Evolutionary conservation across 2,113 vertebrate species (phyloP), one percentile per base, ranked within the genome.

Genomic region (Labeo catla): DNA sequence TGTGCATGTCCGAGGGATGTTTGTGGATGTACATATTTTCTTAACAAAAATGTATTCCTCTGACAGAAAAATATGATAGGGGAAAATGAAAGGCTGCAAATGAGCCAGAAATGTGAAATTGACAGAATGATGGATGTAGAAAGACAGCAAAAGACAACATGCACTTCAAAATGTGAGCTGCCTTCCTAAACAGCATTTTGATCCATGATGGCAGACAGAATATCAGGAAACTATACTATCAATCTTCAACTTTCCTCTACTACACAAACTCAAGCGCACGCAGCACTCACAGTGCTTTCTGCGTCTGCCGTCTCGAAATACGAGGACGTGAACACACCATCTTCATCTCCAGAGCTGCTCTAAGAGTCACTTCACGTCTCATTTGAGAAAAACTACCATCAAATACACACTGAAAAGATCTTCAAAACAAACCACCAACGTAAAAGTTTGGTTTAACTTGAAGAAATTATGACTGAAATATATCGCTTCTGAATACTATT

Each of bases 121-220:
- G 68, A 45, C 68, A 72, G 68, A 72, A 72, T 21, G 36, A 21
- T 72, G 36, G 39, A 77, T 77, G 23, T 0, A 19, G 15, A 77
- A 77, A 79, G 34, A 54, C 8, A 57, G 13, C 13, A 52, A 76
- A 76, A 15, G 3, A 36, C 23, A 34, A 77, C 11, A 28, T n/a
- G 34, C 11, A 52, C 3, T 72, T 43, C 36, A 72, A 43, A 63
- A 63, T 72, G 36, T 28, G 74, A 76, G 73, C n/a, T n/a, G 43
- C n/a, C 74, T 77, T 50, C n/a, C n/a, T 52, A 19, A 54, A 77
- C 76, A 77, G 50, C 19, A 73, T 73, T 70, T 70, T 70, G 7
- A 70, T 39, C 66, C 15, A 70, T 21, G 36, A 43, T 21, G 16
- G 39, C 11, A 8, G 39, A 72, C 39, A 11, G 3, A 9, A 43